Evolutionary conservation across 1,140 invertebrate genomes (phyloP).

Genomic region (Cyrtorhinus lividipennis): DNA sequence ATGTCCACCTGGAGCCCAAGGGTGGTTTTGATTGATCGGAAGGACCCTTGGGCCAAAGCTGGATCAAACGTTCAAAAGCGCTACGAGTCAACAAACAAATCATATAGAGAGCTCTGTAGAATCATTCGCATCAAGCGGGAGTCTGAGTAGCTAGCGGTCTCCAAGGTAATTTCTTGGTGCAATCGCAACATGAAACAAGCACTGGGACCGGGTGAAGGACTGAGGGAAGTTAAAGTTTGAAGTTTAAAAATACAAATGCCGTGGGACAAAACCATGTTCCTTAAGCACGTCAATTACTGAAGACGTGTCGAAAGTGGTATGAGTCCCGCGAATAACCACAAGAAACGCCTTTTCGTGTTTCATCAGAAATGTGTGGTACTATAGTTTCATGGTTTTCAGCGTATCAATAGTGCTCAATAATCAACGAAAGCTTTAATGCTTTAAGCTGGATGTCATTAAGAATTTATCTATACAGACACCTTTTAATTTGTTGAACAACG

Average conservation of each 20-base stretch:
- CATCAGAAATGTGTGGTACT: neutral
- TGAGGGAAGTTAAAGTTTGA: too few relatives aligned
- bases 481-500: slow-evolving; percentile 28
- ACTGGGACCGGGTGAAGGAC: too few relatives aligned
- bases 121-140: too few relatives aligned
- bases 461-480: slow-evolving; percentile 11
- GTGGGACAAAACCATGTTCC: neutral
- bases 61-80: too few relatives aligned
- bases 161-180: too few relatives aligned
- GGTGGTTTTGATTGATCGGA: too few relatives aligned
- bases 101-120: too few relatives aligned
- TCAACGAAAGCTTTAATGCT: neutral
- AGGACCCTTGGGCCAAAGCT: too few relatives aligned
- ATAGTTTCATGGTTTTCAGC: neutral
- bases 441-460: neutral
- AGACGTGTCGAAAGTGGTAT: neutral
- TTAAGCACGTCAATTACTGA: neutral
- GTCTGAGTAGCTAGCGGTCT: too few relatives aligned
- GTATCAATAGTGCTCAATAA: neutral
- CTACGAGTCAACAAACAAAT: too few relatives aligned
- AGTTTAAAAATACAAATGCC: neutral
- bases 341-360: neutral
- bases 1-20: too few relatives aligned
- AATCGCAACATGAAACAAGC: too few relatives aligned
- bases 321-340: neutral